Evolutionary conservation across 2,113 vertebrate species (phyloP).

Genomic region (Pollachius pollachius): DNA sequence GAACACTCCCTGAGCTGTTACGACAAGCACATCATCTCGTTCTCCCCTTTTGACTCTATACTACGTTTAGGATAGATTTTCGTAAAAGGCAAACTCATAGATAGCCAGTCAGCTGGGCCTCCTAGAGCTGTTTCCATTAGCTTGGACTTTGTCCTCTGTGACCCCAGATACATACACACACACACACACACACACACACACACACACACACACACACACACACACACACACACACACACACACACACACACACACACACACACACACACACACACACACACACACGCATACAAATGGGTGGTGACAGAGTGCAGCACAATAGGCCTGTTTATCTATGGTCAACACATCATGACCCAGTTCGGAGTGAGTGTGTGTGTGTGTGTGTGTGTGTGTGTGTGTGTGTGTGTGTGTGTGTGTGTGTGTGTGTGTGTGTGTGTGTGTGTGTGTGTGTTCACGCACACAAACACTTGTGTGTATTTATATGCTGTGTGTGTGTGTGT

Average conservation of each 20-base stretch:
- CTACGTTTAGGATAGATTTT: background rate
- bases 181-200: constrained; percentile 18
- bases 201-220: constrained; percentile 15
- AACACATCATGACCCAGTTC: constrained; percentile 29
- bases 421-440: background rate
- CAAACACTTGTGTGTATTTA: background rate
- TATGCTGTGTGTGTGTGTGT: background rate
- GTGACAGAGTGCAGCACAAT: constrained; percentile 53
- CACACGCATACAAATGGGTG: constrained; percentile 29
- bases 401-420: constrained; percentile 19
- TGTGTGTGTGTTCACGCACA: background rate
- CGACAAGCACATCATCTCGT: background rate
- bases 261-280: constrained; percentile 26
- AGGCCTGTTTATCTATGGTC: constrained; percentile 30
- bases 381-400: constrained; percentile 12
- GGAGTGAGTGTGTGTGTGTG: constrained; percentile 7
- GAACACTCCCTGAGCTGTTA: background rate
- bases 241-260: constrained; percentile 21
- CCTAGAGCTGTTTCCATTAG: constrained; percentile 23
- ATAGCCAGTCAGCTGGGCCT: background rate
- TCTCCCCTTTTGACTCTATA: too few species aligned
- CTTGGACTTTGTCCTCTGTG: constrained; percentile 22
- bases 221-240: constrained; percentile 25
- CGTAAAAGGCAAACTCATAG: constrained; percentile 20
- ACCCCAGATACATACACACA: constrained; percentile 35